phyloP scores from a whole-genome alignment of 2,797 vertebrate genomes.

The Labroides dimidiatus region DNA sequence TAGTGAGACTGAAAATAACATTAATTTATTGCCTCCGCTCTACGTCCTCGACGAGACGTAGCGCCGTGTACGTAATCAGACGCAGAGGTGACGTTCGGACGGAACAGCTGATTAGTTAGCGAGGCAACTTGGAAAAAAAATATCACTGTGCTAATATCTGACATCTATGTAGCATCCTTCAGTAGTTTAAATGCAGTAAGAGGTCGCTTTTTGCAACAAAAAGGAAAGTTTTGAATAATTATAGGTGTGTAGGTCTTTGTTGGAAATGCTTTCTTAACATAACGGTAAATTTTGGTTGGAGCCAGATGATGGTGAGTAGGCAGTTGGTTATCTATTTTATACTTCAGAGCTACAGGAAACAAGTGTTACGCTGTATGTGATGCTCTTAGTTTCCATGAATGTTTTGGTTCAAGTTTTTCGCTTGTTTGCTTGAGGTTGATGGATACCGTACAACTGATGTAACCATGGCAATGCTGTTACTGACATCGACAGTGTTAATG shows the following conservation, averaged over 20 bases:
- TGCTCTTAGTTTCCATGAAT: background rate
- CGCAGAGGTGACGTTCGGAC: background rate
- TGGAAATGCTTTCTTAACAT: background rate
- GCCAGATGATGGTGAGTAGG: slow-evolving; percentile 47
- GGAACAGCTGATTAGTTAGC: slow-evolving; percentile 34
- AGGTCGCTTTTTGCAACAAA: slow-evolving; percentile 20
- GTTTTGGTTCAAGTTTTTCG: background rate
- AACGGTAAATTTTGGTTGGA: slow-evolving; percentile 1
- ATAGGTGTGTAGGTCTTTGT: too few species aligned
- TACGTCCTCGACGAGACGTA: slow-evolving; percentile 16
- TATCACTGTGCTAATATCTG: background rate
- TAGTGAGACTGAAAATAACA: too few species aligned
- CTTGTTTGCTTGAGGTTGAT: slow-evolving; percentile 10
- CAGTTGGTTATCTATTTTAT: background rate
- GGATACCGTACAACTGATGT: slow-evolving; percentile 14
- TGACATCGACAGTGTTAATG: background rate
- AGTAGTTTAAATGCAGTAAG: background rate
- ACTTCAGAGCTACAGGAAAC: background rate
- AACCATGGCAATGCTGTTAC: slow-evolving; percentile 55
- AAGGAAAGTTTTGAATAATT: too few species aligned
- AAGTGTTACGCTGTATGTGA: background rate
- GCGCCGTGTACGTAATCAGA: slow-evolving; percentile 2
- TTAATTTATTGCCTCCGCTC: too few species aligned
- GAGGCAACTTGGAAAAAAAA: slow-evolving; percentile 2
- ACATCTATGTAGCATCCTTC: background rate